Percentiles rank a stretch among this genome's conserved stretches.
phyloP scores from a whole-genome alignment of 2,797 vertebrate genomes.

The Tangara arthus region DNA sequence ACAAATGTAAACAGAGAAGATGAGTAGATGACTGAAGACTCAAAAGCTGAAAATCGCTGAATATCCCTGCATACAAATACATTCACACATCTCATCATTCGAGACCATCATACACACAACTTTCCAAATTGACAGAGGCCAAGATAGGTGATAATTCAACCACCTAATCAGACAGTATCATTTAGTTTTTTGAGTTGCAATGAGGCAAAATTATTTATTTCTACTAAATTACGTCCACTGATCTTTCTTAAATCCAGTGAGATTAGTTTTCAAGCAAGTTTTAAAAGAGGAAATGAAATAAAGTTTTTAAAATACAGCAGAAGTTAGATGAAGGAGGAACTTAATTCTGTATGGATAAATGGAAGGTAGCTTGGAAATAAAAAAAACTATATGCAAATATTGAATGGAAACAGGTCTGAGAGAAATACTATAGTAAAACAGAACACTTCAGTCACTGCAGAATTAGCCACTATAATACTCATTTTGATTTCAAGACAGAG shows the following conservation, averaged over 20 bases:
- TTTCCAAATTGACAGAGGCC: background rate
- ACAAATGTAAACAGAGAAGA: background rate
- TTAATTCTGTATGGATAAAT: background rate
- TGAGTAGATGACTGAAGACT: background rate
- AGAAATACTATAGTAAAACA: background rate
- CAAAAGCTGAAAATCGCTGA: background rate
- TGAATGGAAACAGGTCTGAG: background rate
- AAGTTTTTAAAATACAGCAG: background rate
- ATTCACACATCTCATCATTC: background rate
- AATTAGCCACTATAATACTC: background rate
- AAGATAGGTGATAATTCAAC: background rate
- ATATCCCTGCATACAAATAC: background rate
- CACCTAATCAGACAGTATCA: fast-evolving
- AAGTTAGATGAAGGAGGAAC: background rate
- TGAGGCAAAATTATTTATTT: background rate
- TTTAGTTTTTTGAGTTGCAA: background rate
- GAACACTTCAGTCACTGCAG: background rate
- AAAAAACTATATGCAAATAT: background rate
- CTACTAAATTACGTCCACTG: background rate
- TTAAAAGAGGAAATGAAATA: background rate
- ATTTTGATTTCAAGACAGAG: background rate
- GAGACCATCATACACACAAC: background rate
- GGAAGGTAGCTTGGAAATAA: background rate
- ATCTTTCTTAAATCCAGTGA: background rate
- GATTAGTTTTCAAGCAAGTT: background rate